Percentiles rank a stretch among this genome's conserved stretches.
phyloP scores from a whole-genome alignment of 2,888 invertebrate genomes.

The Neuroscelio doddi region DNA sequence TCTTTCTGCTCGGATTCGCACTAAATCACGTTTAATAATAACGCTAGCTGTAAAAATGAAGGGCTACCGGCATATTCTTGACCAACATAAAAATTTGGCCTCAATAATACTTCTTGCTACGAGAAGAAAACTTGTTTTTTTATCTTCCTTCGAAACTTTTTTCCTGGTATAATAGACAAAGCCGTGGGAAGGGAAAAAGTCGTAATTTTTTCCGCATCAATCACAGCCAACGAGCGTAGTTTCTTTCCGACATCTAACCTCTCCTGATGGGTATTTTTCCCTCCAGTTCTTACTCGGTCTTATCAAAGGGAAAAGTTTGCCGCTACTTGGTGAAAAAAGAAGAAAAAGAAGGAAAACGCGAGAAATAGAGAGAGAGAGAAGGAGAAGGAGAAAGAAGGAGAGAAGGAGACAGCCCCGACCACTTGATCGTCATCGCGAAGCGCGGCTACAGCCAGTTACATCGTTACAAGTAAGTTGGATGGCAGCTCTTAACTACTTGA shows the following conservation, averaged over 20 bases:
- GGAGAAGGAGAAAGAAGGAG: not conserved
- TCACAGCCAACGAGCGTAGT: not conserved
- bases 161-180: not conserved
- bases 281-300: not conserved
- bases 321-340: not conserved
- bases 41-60: too few species aligned
- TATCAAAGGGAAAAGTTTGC: conserved; percentile 1
- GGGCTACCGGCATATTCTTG: not conserved
- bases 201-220: conserved; percentile 11
- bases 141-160: not conserved
- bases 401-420: too few species aligned
- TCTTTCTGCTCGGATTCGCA: too few species aligned
- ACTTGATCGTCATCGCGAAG: too few species aligned
- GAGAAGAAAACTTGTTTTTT: not conserved
- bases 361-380: too few species aligned
- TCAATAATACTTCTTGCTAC: not conserved
- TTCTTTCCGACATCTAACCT: not conserved
- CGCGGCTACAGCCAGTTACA: not conserved
- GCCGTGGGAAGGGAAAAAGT: not conserved
- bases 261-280: conserved; percentile 8
- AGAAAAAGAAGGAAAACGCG: conserved; percentile 1
- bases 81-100: not conserved
- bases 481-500: conserved; percentile 18
- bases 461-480: not conserved
- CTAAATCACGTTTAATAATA: too few species aligned